Base-by-base conservation (phyloP, 1,140 invertebrate genomes). In the Agraylea sexmaculata region DNA sequence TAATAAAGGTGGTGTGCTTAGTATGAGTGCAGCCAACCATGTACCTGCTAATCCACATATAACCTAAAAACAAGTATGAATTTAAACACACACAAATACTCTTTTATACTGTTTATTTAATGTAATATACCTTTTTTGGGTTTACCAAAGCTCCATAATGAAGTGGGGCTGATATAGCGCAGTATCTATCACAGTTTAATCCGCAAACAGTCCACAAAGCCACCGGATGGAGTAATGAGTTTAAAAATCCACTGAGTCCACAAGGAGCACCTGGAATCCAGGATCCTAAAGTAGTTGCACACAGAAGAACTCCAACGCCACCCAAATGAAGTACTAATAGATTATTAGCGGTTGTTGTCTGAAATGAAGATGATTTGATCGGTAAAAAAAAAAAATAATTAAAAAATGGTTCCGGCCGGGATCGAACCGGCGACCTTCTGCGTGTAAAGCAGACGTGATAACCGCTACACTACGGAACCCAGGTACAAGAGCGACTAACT, bases 131-230 rank as follows among this genome's bases (percentile, higher is more conserved):
- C 60, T 73, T 74, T 43, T 68, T 68, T 0, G 76, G 74, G 32
- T 73, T 82, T 1, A 85, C 77, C 31, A 83, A 64, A 20, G 77
- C 71, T 6, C 74, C 71, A 56, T 84, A 86, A 56, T 84, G 80
- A 25, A 87, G 55, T 2, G 83, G 83, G 2, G 80, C 72, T 2
- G 80, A 74, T 29, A 87, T 85, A 15, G 82, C 81, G 47, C 78
- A 81, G 49, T 80, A 85, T 42, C 80, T 70, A 60, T 85, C 82
- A 46, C 79, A 82, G 53, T 84, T 83, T 25, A 86, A 61, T 16
- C 81, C 82, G 39, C 80, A 81, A 2, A 87, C 73, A 1, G 81
- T 85, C 82, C 82, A 87, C 20, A 85, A 63, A 11, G 78, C 73
- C 19, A 84, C 65, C 0, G 81, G 78, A 50, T 84, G 80, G 10